phyloP scores from a whole-genome alignment of 2,797 vertebrate genomes.

The Melanotaenia parkinsoni region DNA sequence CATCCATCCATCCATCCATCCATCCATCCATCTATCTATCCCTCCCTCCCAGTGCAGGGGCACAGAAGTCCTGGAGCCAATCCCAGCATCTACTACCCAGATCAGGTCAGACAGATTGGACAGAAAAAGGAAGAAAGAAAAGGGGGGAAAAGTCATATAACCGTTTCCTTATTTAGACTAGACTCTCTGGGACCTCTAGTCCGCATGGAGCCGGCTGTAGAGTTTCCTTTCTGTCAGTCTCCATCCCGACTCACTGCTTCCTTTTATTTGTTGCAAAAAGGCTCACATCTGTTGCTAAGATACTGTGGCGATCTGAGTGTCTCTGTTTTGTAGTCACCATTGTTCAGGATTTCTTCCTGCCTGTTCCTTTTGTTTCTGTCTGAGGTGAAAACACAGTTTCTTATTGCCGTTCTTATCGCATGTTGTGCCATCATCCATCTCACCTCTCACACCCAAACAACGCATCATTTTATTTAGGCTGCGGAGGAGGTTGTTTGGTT shows the following conservation, averaged over 20 bases:
- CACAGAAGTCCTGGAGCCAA: no score
- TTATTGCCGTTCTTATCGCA: constrained; percentile 27
- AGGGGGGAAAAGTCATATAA: neutral
- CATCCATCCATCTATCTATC: no score
- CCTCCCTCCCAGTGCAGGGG: no score
- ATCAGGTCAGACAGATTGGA: no score
- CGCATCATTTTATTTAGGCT: no score
- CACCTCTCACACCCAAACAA: neutral
- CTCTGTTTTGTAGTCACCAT: constrained; percentile 53
- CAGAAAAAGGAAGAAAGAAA: no score
- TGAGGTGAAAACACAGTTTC: constrained; percentile 10
- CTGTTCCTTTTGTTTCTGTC: constrained; percentile 14
- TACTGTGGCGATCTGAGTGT: constrained; percentile 62
- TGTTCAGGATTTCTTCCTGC: constrained; percentile 38
- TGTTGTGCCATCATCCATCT: neutral
- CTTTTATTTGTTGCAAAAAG: constrained; percentile 57
- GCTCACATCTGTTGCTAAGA: constrained; percentile 79
- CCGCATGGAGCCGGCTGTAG: constrained; percentile 30
- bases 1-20: no score
- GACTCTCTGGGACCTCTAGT: constrained; percentile 35
- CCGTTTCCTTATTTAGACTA: constrained; percentile 18
- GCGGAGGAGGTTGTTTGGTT: no score
- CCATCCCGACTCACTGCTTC: constrained; percentile 36
- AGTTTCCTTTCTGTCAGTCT: constrained; percentile 38
- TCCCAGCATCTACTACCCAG: no score